Evolutionary conservation across 2,888 invertebrate species (phyloP).

Genomic region (Bhutanitis thaidina): DNA sequence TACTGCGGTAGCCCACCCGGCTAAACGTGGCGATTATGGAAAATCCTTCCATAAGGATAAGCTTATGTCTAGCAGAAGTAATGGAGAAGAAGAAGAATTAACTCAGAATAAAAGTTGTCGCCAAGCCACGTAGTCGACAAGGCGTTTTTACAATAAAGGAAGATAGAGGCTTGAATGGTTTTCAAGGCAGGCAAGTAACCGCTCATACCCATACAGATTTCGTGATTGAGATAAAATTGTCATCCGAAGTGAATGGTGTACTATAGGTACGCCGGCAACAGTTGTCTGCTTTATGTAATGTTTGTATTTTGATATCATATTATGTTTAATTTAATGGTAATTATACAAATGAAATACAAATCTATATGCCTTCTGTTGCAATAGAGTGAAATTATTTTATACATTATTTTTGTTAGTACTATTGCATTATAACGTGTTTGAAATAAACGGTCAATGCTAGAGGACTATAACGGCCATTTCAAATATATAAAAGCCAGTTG

Average conservation of each 20-base stretch:
- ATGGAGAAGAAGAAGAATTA: too few relatives aligned
- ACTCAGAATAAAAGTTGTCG: too few relatives aligned
- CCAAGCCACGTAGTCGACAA: too few relatives aligned
- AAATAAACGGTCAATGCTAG: too few relatives aligned
- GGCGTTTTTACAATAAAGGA: neutral
- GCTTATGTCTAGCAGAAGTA: too few relatives aligned
- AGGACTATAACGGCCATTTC: neutral
- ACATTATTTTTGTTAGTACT: neutral
- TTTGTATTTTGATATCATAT: neutral
- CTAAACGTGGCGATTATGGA: too few relatives aligned
- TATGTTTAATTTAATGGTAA: too few relatives aligned
- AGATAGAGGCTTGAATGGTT: slow-evolving; percentile 4
- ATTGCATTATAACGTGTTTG: neutral
- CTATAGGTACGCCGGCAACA: neutral
- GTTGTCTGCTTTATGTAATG: neutral
- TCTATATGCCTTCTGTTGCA: too few relatives aligned
- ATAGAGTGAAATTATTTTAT: too few relatives aligned
- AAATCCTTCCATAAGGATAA: too few relatives aligned
- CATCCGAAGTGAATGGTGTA: slow-evolving; percentile 4
- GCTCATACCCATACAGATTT: slow-evolving; percentile 10
- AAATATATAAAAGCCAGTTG: slow-evolving; percentile 24
- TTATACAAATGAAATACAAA: too few relatives aligned
- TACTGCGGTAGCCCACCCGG: too few relatives aligned
- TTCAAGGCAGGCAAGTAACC: slow-evolving; percentile 11
- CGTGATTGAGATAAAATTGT: slow-evolving; percentile 15